Evolutionary conservation across 1,140 invertebrate genomes (phyloP), one percentile per base, ranked within the genome.

Genomic region (Contarinia nasturtii): DNA sequence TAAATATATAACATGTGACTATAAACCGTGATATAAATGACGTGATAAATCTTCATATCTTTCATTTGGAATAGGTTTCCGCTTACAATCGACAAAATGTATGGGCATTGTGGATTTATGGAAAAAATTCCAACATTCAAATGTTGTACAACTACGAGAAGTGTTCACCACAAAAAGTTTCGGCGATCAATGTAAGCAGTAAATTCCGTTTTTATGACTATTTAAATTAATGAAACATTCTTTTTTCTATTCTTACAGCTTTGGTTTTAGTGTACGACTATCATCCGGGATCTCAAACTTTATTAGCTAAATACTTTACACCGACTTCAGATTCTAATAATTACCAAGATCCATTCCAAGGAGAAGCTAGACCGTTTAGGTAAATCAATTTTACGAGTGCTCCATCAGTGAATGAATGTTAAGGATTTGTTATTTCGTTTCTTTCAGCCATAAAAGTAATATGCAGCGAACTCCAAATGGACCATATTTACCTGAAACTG

Each of bases 231-330:
- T n/a, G n/a, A n/a, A n/a, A n/a, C n/a, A n/a, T n/a, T 78, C 57
- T 48, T 48, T 42, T 42, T 19, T 42, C 15, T 19, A 19, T 42
- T 51, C 57, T 75, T 72, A 33, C 65, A 94, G 90, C 93, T 45
- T 79, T 96, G 67, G 76, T 97, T 53, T 89, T 97, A 69, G 89
- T 95, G 44, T 96, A 95, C 66, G 91, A 96, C 61, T 97, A 89
- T 64, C 86, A 91, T 70, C 83, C 93, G 22, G 80, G 80, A 27
- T 83, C 89, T 43, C 82, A 88, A 55, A 94, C 89, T 1, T 63
- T 97, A 49, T 74, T 91, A 67, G 73, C 74, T 48, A 82, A 84
- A 58, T 90, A 94, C 68, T 92, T 92, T 60, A 76, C 76, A 43
- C 66, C 73, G 21, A 63, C 68, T 45, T 70, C 71, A 54, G 75